Evolutionary conservation across 2,113 vertebrate species (phyloP), one percentile per base, ranked within the genome.

Genomic region (Siniperca knerii): DNA sequence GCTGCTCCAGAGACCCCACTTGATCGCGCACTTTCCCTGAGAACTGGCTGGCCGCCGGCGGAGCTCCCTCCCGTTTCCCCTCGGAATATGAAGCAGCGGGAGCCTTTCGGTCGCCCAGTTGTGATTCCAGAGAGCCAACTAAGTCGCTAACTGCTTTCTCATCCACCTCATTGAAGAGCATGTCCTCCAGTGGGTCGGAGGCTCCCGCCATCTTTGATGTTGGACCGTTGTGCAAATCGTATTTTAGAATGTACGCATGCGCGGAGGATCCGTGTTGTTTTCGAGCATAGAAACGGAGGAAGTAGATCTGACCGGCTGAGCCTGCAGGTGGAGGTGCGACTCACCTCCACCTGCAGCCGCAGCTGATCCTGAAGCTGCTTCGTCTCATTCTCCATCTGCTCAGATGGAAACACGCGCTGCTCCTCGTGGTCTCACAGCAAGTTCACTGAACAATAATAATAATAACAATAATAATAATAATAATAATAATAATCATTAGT

Each of bases 161-260:
- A 66, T 97, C 97, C 94, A 97, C 96, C 95, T 97, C 96, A 77
- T 91, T 96, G 95, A 96, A 96, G 94, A 97, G 96, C 96, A 97
- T 96, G 94, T 97, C 97, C 95, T 97, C 97, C 96, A 97, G 96
- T 81, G 96, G 96, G 95, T 97, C 96, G 94, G 96, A 95, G 92
- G 96, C 94, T 92, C 96, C 96, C 97, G 96, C 97, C 97, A 97
- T 97, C 95, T 97, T 96, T 95, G 95, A 96, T 95, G 83, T 79
- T 88, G 84, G 91, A 94, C 95, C 90, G 95, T 95, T 96, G 95
- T 96, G 94, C 96, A 96, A 95, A 94, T 95, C 87, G 93, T 77
- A 85, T 92, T 87, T 87, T 94, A 94, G 95, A 90, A 95, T 92
- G 87, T 95, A 78, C 96, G 95, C 96, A 96, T 71, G 95, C 96